A percentile compares a stretch with the other conserved stretches of the same genome.
Conservation (phyloP, 2,113 vertebrate genomes). For the Myiopsitta monachus region DNA sequence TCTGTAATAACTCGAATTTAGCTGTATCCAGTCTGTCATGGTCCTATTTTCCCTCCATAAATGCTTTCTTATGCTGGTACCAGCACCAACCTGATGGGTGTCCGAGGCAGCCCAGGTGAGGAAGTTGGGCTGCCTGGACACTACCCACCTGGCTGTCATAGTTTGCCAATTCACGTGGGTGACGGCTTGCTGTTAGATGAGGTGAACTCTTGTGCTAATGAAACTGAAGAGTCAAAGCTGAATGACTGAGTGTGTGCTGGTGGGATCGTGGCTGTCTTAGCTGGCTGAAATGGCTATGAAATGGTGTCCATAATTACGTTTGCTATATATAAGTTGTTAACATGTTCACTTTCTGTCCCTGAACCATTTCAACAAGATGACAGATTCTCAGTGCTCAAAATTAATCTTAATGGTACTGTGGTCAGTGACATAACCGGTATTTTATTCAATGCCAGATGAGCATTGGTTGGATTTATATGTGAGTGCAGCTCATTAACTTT, state of each 20-base stretch:
- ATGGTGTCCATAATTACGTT: not conserved
- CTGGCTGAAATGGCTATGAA: not conserved
- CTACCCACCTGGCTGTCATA: not conserved
- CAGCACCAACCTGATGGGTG: not conserved
- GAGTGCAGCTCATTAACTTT: slow-evolving; percentile 58
- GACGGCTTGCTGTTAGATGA: not conserved
- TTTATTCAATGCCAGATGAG: slow-evolving; percentile 38
- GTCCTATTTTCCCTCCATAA: not conserved
- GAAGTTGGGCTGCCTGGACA: not conserved
- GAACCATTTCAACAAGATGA: slow-evolving; percentile 25
- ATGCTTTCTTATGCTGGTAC: not conserved
- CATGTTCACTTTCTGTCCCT: slow-evolving; percentile 21
- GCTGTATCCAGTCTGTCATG: not conserved
- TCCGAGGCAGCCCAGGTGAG: not conserved
- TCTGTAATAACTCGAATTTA: not conserved
- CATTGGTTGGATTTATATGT: slow-evolving; percentile 43
- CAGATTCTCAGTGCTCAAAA: slow-evolving; percentile 33
- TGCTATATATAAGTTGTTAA: slow-evolving; percentile 34
- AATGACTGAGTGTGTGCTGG: not conserved
- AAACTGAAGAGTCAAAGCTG: not conserved
- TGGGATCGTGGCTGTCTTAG: not conserved
- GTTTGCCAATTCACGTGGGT: not conserved
- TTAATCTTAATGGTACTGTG: slow-evolving; percentile 40
- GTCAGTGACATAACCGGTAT: slow-evolving; percentile 37
- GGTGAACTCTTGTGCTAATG: not conserved